Evolutionary conservation across 1,140 invertebrate genomes (phyloP).

Genomic region (Drosophila melanica): DNA sequence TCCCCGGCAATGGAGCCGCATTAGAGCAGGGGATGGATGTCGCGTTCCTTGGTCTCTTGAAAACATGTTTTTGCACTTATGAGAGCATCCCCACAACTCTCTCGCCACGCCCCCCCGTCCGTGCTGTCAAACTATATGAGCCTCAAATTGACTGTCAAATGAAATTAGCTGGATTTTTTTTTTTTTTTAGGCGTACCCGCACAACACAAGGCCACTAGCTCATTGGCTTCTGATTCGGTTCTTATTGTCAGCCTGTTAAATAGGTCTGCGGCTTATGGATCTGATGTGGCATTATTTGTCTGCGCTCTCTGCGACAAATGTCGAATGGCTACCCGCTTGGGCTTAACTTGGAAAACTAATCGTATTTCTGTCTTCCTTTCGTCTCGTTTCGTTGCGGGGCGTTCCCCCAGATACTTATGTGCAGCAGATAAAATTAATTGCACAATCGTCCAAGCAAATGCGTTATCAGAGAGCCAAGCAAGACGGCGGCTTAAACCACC

Average conservation of each 20-base stretch:
- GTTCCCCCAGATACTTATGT: conserved; percentile 54
- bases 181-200: conserved; percentile 34
- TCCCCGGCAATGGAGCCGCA: conserved; percentile 11
- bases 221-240: conserved; percentile 43
- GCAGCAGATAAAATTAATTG: conserved; percentile 74
- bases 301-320: conserved; percentile 37
- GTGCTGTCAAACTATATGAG: conserved; percentile 26
- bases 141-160: conserved; percentile 64
- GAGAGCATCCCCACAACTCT: conserved; percentile 19
- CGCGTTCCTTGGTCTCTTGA: conserved; percentile 36
- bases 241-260: conserved; percentile 26
- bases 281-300: conserved; percentile 22
- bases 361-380: neutral
- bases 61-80: conserved; percentile 81
- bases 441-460: conserved; percentile 29
- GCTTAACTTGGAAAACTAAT: conserved; percentile 19
- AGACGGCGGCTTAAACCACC: conserved; percentile 35
- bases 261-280: conserved; percentile 54
- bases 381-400: conserved; percentile 26
- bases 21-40: conserved; percentile 40
- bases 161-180: conserved; percentile 70
- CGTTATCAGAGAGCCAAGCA: conserved; percentile 14
- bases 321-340: conserved; percentile 37
- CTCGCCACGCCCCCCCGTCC: neutral
- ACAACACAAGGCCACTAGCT: conserved; percentile 58